These are phyloP conservation scores for Perognathus longimembris DNA, from an alignment of 2,113 vertebrate species.

Conservation along the genomic window DNA sequence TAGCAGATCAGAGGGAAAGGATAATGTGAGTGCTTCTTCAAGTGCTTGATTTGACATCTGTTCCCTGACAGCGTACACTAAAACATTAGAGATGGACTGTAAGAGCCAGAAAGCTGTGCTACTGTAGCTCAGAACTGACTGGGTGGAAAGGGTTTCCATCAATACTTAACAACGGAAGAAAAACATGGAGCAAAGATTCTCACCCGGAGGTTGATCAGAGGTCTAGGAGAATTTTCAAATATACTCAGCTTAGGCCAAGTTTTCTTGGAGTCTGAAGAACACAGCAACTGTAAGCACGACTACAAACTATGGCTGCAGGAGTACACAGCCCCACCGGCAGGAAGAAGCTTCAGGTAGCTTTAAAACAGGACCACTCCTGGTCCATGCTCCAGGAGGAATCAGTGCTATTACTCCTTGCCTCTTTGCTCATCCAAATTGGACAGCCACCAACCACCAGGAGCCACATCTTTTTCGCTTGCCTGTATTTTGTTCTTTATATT, in stretches of 20 bases:
- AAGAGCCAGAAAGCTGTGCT: neutral
- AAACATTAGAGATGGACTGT: neutral
- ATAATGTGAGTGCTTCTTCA: neutral
- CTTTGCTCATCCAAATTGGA: neutral
- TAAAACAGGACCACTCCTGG: too few relatives aligned
- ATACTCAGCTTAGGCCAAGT: neutral
- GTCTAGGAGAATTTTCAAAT: neutral
- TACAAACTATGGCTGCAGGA: neutral
- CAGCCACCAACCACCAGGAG: neutral
- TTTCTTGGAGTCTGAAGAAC: neutral
- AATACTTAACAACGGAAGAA: neutral
- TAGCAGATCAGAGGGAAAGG: neutral
- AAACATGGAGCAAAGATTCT: neutral
- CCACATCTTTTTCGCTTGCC: too few relatives aligned
- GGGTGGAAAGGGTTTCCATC: neutral
- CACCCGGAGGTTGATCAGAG: neutral
- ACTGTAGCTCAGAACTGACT: neutral
- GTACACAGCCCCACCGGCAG: neutral
- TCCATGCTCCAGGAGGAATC: neutral
- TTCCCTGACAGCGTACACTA: neutral
- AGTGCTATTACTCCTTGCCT: neutral
- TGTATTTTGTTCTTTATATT: too few relatives aligned
- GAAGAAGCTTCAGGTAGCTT: too few relatives aligned
- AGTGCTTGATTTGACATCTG: neutral
- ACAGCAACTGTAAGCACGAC: neutral